Base-by-base conservation (phyloP, 1,140 invertebrate genomes). In the Drosophila ironensis region DNA sequence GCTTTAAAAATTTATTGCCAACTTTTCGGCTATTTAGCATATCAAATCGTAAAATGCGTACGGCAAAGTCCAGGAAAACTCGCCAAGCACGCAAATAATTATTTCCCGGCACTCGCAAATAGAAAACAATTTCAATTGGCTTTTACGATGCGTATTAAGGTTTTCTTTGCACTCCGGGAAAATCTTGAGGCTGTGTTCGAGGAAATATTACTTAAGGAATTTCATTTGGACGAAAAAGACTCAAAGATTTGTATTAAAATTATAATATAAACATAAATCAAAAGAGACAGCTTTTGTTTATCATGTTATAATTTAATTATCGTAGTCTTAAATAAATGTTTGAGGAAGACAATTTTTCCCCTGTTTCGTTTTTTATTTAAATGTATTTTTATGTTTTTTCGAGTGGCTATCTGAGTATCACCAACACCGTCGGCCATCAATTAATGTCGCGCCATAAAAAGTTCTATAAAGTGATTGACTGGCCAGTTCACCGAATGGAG, bases 381-480 rank as follows among this genome's bases (percentile, higher is more conserved):
- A n/a, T n/a, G n/a, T n/a, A n/a, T n/a, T n/a, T n/a, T n/a, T n/a
- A n/a, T n/a, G n/a, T 46, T 27, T 67, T 27, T 41, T 22, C 8
- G 17, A 46, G 41, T 73, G 12, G 37, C 52, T 33, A 46, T 61
- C 41, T 40, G 54, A 37, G 57, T 68, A 60, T 44, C 60, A 40
- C 37, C 41, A 48, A 19, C 41, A 24, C 24, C 30, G 12, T 6
- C 41, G 25, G 59, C 53, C 42, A 78, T 84, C 80, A 86, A 84
- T 84, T 86, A 84, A 86, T 86, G 80, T 76, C 54, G 72, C 59
- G 80, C 80, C 56, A 84, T 84, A 76, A 86, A 84, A 63, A 84
- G 54, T 84, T 73, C 57, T 78, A 84, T 86, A 78, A 84, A 84
- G 80, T 82, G 77, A 84, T 84, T 84, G 78, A 86, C 74, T 80